Conservation (phyloP, 2,888 invertebrate genomes). For the Caenorhabditis sp. region DNA sequence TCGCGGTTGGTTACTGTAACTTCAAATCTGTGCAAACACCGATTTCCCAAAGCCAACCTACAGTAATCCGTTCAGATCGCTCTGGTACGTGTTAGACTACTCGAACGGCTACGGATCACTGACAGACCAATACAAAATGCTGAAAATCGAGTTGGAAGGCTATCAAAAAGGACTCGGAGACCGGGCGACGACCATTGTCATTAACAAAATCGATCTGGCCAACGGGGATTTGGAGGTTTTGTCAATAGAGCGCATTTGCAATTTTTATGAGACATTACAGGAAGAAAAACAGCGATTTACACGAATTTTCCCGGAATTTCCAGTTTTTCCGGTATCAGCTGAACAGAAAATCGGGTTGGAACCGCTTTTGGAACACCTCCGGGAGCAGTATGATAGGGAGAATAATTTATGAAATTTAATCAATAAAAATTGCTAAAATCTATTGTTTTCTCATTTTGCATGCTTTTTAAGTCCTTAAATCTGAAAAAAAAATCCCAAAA, state of each 20-base stretch:
- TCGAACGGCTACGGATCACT: conserved; percentile 59
- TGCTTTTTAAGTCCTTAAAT: no score
- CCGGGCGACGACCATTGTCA: conserved; percentile 72
- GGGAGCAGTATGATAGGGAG: conserved; percentile 75
- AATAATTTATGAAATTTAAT: background rate
- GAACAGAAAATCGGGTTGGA: conserved; percentile 70
- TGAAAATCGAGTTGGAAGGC: conserved; percentile 83
- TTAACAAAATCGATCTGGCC: conserved; percentile 79
- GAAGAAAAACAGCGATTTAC: conserved; percentile 21
- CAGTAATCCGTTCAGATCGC: conserved; percentile 65
- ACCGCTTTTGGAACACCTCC: conserved; percentile 68
- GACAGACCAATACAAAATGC: conserved; percentile 86
- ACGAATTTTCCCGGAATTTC: conserved; percentile 57
- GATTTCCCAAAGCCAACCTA: no score
- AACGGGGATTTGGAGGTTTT: background rate
- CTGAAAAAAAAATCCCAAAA: no score
- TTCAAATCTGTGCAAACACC: no score
- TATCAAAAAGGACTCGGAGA: conserved; percentile 71
- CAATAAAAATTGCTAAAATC: no score
- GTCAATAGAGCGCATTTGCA: background rate
- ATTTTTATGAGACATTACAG: conserved; percentile 26
- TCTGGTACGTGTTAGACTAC: conserved; percentile 81
- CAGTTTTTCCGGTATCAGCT: conserved; percentile 74
- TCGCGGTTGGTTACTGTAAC: no score
- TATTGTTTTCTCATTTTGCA: no score